Conservation (phyloP, 2,797 vertebrate genomes). For the Leontopithecus rosalia region DNA sequence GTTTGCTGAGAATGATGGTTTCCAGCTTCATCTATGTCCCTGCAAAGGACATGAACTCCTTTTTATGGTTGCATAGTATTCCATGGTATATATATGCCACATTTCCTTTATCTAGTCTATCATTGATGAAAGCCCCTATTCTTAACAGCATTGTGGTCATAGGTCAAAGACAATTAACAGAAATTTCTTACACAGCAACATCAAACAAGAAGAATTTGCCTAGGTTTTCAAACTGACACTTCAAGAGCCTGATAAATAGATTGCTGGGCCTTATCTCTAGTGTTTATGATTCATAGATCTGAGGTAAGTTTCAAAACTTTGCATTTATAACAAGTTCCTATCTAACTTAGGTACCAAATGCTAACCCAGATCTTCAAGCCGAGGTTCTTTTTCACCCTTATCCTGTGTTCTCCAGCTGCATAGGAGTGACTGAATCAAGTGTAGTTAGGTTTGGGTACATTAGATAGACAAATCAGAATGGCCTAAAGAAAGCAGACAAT, state of each 20-base stretch:
- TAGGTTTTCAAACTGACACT: not conserved
- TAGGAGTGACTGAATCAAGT: not conserved
- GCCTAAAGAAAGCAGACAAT: not conserved
- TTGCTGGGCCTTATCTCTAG: not conserved
- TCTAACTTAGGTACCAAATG: not conserved
- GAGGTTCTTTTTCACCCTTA: not conserved
- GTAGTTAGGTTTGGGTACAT: not conserved
- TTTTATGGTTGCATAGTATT: too few species aligned
- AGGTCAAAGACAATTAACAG: not conserved
- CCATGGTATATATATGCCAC: too few species aligned
- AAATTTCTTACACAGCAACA: not conserved
- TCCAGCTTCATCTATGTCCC: too few species aligned
- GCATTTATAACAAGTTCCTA: slow-evolving; percentile 3
- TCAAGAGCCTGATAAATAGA: not conserved
- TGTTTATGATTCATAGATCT: not conserved
- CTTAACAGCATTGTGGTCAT: not conserved
- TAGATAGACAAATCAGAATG: not conserved
- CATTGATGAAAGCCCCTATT: not conserved
- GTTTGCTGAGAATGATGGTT: too few species aligned
- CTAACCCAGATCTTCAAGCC: not conserved
- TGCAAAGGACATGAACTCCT: too few species aligned
- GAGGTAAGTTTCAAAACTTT: not conserved
- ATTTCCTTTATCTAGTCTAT: too few species aligned
- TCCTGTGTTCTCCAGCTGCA: not conserved
- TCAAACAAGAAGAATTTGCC: not conserved